Evolutionary conservation across 2,888 invertebrate genomes (phyloP), one percentile per base, ranked within the genome.

Genomic region (Tromatobia lineatoria): DNA sequence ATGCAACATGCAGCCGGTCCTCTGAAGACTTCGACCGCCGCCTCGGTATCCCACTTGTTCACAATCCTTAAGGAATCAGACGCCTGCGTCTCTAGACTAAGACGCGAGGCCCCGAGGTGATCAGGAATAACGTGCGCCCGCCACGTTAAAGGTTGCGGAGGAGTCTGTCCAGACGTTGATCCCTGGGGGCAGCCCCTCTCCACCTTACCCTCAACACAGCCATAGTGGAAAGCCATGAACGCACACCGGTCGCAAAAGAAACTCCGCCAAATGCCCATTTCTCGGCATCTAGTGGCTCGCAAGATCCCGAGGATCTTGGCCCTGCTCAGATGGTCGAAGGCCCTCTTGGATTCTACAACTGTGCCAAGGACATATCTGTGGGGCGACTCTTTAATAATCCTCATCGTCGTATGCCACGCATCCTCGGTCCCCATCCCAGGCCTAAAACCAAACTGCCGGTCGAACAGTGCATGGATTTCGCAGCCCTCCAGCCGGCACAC

Each of bases 391-490:
- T 66, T 23, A 42, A 66, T 20, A 15, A 66, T 34, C 20, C 2
- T 66, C 45, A 66, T 42, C 13, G 13, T 42, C 66, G 38, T 3
- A 2, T 66, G 66, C 47, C 73, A 69, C 45, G 45, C 76, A 7
- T 54, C 57, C 45, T 67, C 76, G 66, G 15, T 52, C 29, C 74
- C 34, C 18, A 47, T 64, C 25, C 61, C 74, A 20, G 20, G 34
- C 50, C 74, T 50, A 13, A 61, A 74, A 1, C 74, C 74, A 34
- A 74, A 74, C 64, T 47, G 74, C 29, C 74, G 61, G 74, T 74
- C 74, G 0, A 50, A 42, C 0, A 64, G 61, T n/a, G n/a, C 42
- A 18, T 73, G 73, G 6, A 20, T 23, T 45, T 66, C 42, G 1
- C 38, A 45, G 8, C 38, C 3, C 45, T 66, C 66, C 45, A 76